Evolutionary conservation across 2,888 invertebrate species (phyloP), one percentile per base, ranked within the genome.

Genomic region (Drosophila cognata): DNA sequence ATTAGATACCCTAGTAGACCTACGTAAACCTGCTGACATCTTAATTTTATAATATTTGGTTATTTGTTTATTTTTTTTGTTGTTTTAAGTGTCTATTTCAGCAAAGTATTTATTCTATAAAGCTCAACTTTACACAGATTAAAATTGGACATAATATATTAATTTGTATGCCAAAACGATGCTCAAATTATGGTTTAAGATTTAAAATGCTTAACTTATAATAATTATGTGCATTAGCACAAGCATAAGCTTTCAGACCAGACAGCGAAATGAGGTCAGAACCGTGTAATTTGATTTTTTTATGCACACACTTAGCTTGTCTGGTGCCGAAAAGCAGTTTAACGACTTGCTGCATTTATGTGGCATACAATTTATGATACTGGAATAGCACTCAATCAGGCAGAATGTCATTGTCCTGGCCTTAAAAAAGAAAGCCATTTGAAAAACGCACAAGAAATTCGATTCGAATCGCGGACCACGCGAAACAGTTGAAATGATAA

Each of bases 401-500:
- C 58, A 31, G 64, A 52, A 83, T 79, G 59, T 77, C 76, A 59
- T 71, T 72, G 62, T 71, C 31, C 60, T 62, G 63, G 59, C 70
- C 35, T 53, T 50, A 55, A 65, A 56, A 55, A 50, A 38, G 31
- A 50, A 53, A 57, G 56, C 60, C 64, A 60, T 75, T 84, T 66
- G 68, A 57, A 62, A 71, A 75, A 73, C 63, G 72, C 56, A 67
- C 35, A 64, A 57, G 61, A 60, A 89, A 73, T 75, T 81, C 73
- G 71, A 86, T 83, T 76, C 80, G 82, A 83, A 82, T 78, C 76
- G 74, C 58, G 75, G 71, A 67, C 61, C 29, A 71, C 55, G 71
- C 61, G 55, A 83, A 90, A 78, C 88, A 72, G 76, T 83, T 74
- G 71, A 88, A 88, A 88, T 88, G 89, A 91, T 88, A 91, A 88